phyloP scores from a whole-genome alignment of 1,140 invertebrate species.

The Diabrotica virgifera region DNA sequence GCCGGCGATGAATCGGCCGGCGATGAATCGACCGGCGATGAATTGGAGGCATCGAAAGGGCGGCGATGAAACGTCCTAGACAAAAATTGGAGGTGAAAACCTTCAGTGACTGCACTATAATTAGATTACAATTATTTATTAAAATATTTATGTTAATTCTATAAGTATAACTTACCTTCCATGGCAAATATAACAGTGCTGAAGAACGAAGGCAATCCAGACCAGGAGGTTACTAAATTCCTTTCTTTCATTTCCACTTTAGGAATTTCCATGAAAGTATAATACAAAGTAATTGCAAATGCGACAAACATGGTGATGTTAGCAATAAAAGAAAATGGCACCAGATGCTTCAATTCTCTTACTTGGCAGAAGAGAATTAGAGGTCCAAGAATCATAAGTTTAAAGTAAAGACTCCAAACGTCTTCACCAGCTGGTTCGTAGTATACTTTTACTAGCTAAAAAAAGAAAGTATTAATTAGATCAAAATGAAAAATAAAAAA shows the following conservation, averaged over 20 bases:
- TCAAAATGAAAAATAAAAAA: not conserved
- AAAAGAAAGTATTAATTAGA: not conserved
- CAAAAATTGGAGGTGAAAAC: no score
- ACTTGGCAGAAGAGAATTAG: conserved; percentile 63
- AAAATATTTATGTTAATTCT: no score
- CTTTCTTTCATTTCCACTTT: conserved; percentile 23
- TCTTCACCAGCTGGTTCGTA: conserved; percentile 19
- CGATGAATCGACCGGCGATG: no score
- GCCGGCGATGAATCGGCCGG: no score
- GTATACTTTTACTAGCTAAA: conserved; percentile 21
- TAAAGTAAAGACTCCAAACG: conserved; percentile 21
- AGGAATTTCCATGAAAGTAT: conserved; percentile 60
- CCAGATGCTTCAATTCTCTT: conserved; percentile 67
- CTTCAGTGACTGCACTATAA: no score
- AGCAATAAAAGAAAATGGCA: conserved; percentile 71
- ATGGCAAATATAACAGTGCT: conserved; percentile 77
- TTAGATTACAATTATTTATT: no score
- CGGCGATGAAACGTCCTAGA: no score
- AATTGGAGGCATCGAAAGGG: no score
- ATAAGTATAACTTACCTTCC: conserved; percentile 52
- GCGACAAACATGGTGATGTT: conserved; percentile 66
- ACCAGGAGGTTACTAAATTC: conserved; percentile 20
- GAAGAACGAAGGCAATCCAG: conserved; percentile 60
- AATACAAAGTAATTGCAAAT: conserved; percentile 69
- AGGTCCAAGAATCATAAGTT: conserved; percentile 49